Base-by-base conservation (phyloP, 2,797 vertebrate species). In the Rhyacichthys aspro region DNA sequence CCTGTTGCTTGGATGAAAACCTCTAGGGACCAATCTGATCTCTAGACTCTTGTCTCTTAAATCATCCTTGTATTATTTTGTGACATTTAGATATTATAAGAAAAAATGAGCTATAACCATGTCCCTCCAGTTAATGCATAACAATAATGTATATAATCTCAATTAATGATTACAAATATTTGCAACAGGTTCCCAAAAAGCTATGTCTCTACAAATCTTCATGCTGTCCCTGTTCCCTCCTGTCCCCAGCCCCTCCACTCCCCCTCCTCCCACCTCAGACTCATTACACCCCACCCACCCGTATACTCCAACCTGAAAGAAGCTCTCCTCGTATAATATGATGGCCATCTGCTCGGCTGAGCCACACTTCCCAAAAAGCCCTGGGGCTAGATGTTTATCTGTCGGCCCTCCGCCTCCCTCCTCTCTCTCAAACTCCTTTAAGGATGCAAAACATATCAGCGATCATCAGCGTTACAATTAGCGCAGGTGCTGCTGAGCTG, bases 341-440 rank as follows among this genome's bases (percentile, higher is more conserved):
- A 89, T 86, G 86, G 87, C 90, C 90, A 91, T 90, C 90, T 91
- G 90, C 87, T 91, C 72, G 81, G 80, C 87, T 86, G 86, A 87
- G 86, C 87, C 77, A 55, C 72, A 64, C 82, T 88, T 88, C 84
- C 86, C 84, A 76, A 83, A 59, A 86, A 84, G 81, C 84, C 89
- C 76, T 9, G 53, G 60, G 87, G 89, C 85, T 57, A 45, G 84
- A 88, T 91, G 87, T 92, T 92, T 91, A 89, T 91, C 86, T 86
- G 82, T 82, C 74, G 55, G 14, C 11, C 11, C 48, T 8, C 50
- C 28, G 33, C 47, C 28, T 33, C 45, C 28, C 23, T 48, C 32
- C 77, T 78, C 73, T 69, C 74, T 78, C 73, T 80, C 80, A 85
- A 86, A 88, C 83, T 88, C 86, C 82, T 90, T 88, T 88, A 89